Evolutionary conservation across 1,140 invertebrate genomes (phyloP).

Genomic region (Sminthurides bifidus): DNA sequence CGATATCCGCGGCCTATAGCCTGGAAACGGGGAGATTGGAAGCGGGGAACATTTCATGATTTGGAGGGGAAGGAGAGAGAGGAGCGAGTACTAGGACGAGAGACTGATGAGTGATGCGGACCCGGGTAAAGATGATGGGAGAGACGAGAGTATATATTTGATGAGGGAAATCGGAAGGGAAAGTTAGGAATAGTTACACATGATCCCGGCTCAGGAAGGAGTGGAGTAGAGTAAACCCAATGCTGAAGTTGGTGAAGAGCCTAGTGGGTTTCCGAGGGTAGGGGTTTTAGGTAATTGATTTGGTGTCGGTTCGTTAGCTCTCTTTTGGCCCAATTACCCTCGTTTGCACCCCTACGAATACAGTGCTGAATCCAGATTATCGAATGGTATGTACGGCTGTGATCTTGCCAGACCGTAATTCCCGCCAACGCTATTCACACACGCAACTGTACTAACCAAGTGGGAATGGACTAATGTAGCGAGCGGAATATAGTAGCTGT

Average conservation of each 20-base stretch:
- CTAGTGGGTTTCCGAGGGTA: slow-evolving; percentile 3
- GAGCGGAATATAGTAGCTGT: no score
- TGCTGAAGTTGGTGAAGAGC: neutral
- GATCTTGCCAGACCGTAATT: no score
- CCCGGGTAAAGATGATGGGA: slow-evolving; percentile 9
- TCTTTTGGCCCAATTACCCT: slow-evolving; percentile 33
- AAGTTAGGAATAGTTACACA: neutral
- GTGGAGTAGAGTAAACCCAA: neutral
- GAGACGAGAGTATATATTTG: slow-evolving; percentile 7
- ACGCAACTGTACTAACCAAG: neutral
- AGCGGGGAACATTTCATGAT: no score
- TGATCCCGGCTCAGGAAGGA: neutral
- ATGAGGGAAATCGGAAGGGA: neutral
- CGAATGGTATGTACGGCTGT: no score
- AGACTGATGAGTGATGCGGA: neutral
- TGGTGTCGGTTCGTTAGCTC: slow-evolving; percentile 33
- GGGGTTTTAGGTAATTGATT: slow-evolving; percentile 33
- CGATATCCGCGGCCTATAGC: no score
- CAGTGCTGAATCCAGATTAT: no score
- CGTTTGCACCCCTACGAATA: slow-evolving; percentile 31
- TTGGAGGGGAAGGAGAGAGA: neutral
- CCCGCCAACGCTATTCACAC: slow-evolving; percentile 7
- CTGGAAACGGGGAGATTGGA: no score
- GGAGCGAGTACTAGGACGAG: neutral
- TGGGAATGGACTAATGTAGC: no score